Percentiles rank a stretch among this genome's conserved stretches.
Evolutionary conservation across 2,797 vertebrate species (phyloP).

Genomic region (Leptodactylus fallax): DNA sequence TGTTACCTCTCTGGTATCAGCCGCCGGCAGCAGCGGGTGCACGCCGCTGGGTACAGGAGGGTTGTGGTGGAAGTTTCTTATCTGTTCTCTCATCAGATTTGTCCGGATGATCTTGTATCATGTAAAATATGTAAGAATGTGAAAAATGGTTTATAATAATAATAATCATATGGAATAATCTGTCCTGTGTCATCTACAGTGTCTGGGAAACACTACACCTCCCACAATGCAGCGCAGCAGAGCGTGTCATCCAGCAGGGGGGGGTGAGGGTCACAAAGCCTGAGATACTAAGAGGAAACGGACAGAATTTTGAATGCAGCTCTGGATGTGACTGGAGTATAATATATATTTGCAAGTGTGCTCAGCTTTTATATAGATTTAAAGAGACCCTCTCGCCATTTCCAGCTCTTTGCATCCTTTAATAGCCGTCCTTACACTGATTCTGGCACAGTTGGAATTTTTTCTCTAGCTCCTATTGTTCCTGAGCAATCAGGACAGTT

Average conservation of each 20-base stretch:
- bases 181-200: background rate
- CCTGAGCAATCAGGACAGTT: too few relatives aligned
- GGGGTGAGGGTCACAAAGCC: background rate
- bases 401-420: too few relatives aligned
- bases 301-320: background rate
- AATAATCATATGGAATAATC: constrained; percentile 21
- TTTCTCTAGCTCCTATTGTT: too few relatives aligned
- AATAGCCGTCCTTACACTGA: too few relatives aligned
- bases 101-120: constrained; percentile 64
- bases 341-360: background rate
- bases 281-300: background rate
- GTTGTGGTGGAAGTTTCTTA: background rate
- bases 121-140: constrained; percentile 64
- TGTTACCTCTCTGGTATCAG: background rate
- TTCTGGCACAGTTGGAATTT: too few relatives aligned
- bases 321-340: background rate
- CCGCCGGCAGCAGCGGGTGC: background rate
- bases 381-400: too few relatives aligned
- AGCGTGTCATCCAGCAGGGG: too few relatives aligned
- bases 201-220: background rate
- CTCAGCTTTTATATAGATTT: too few relatives aligned
- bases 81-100: constrained; percentile 9
- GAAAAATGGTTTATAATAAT: constrained; percentile 50
- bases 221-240: background rate
- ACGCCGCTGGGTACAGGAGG: background rate